Evolutionary conservation across 1,140 invertebrate genomes (phyloP), one percentile per base, ranked within the genome.

Genomic region (Cotesia typhae): DNA sequence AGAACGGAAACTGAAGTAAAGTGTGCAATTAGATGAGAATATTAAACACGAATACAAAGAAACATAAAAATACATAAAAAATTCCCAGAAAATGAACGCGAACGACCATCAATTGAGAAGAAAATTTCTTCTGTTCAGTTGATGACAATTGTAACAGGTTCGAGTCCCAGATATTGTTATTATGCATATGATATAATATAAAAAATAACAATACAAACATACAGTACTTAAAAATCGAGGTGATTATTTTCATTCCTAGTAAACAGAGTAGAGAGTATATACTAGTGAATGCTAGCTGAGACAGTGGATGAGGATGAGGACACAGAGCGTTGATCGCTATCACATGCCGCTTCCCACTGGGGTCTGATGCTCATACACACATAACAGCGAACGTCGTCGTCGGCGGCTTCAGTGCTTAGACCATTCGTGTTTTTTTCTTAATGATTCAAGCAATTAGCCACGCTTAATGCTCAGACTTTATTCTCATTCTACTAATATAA

Each of bases 361-460:
- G 41, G 35, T 36, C 55, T 63, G 60, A 59, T 70, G 41, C 55
- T 60, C 67, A 63, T 69, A 57, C 73, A 69, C 71, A 47, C 41
- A 47, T 28, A 7, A 2, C 41, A 47, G 10, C 41, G 28, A 28
- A 9, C 41, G 41, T 47, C 41, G 5, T 73, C 57, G 36, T 53
- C 66, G 57, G 35, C 55, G 36, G 57, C 51, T 47, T 47, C 41
- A 68, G 17, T 66, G 65, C 67, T 86, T 82, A 82, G 82, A 84
- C 85, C 84, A 59, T 59, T 83, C 84, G 84, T 86, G 84, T 86
- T 87, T 87, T 75, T 86, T 87, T 87, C 83, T 84, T 87, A 86
- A 87, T 86, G 83, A 86, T 87, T 87, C 81, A 81, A 86, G 84
- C 83, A 87, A 87, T 87, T 87, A 87, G 85, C 85, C 77, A 87